These are phyloP conservation scores for Microtus oregoni DNA, from an alignment of 2,113 vertebrate genomes.

Conservation along the genomic window DNA sequence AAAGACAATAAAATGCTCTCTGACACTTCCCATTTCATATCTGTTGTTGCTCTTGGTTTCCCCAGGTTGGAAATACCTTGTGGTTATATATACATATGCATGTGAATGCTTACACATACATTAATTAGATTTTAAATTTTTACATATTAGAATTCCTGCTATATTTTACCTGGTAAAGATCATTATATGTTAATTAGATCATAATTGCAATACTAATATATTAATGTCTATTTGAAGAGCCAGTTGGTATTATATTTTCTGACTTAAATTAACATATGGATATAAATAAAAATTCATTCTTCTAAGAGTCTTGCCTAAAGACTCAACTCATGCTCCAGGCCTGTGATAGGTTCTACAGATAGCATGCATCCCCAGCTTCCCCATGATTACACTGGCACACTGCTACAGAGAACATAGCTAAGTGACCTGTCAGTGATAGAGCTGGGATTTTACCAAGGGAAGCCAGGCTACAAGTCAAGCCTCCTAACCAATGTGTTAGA, in stretches of 20 bases:
- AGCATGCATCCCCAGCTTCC: not conserved
- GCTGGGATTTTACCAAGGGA: not conserved
- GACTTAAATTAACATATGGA: not conserved
- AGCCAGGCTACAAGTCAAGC: not conserved
- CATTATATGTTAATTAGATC: not conserved
- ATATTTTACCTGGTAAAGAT: not conserved
- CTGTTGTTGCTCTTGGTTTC: not conserved
- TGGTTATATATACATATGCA: not conserved
- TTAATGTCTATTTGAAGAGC: not conserved
- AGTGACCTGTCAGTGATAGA: not conserved
- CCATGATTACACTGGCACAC: not conserved
- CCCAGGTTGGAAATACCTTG: constrained; percentile 24
- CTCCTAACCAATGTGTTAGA: not conserved
- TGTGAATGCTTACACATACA: not conserved
- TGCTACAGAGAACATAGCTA: not conserved
- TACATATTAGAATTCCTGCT: not conserved
- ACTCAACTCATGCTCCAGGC: not conserved
- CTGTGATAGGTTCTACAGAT: not conserved
- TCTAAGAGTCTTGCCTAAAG: not conserved
- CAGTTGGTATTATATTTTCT: not conserved
- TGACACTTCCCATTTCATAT: constrained; percentile 13
- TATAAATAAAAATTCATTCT: not conserved
- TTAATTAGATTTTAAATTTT: not conserved
- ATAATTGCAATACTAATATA: not conserved
- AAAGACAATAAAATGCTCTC: constrained; percentile 14